Conservation (phyloP, 92 coral and sea anemone species). For the Desmophyllum pertusum region DNA sequence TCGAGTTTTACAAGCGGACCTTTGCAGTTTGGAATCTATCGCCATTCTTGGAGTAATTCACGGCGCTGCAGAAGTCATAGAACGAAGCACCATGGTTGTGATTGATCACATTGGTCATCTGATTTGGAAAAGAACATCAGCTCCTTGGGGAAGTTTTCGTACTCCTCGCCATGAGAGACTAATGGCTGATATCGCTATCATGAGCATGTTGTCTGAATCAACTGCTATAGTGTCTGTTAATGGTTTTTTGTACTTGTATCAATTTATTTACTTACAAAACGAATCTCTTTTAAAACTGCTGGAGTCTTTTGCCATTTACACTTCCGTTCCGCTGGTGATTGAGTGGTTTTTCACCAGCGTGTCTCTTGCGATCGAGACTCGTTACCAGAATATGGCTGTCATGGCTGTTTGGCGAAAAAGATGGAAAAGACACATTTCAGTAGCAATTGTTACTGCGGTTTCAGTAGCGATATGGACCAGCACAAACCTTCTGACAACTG, state of each 20-base stretch:
- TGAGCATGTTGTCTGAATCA: constrained; percentile 52
- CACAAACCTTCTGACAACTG: too few relatives aligned
- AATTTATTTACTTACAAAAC: not conserved
- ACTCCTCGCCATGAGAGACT: constrained; percentile 57
- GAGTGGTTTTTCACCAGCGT: constrained; percentile 47
- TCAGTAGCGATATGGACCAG: too few relatives aligned
- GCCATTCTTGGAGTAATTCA: constrained; percentile 18
- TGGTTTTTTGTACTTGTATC: constrained; percentile 19
- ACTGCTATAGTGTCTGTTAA: constrained; percentile 32
- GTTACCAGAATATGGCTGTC: constrained; percentile 40
- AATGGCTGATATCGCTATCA: constrained; percentile 48
- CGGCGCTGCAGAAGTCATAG: constrained; percentile 26
- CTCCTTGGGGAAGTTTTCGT: constrained; percentile 50
- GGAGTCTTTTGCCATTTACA: not conserved
- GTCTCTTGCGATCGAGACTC: constrained; percentile 33
- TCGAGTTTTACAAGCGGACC: constrained; percentile 25
- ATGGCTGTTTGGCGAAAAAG: constrained; percentile 40
- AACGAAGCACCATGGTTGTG: constrained; percentile 23
- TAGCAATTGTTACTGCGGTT: too few relatives aligned
- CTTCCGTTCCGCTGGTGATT: constrained; percentile 14
- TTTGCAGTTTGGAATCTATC: not conserved
- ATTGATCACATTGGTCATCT: constrained; percentile 16
- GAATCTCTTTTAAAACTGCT: not conserved
- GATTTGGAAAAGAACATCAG: constrained; percentile 9
- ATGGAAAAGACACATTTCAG: constrained; percentile 13